Conservation (phyloP, 2,797 vertebrate species). For the Lepidocolaptes lacrymiger region DNA sequence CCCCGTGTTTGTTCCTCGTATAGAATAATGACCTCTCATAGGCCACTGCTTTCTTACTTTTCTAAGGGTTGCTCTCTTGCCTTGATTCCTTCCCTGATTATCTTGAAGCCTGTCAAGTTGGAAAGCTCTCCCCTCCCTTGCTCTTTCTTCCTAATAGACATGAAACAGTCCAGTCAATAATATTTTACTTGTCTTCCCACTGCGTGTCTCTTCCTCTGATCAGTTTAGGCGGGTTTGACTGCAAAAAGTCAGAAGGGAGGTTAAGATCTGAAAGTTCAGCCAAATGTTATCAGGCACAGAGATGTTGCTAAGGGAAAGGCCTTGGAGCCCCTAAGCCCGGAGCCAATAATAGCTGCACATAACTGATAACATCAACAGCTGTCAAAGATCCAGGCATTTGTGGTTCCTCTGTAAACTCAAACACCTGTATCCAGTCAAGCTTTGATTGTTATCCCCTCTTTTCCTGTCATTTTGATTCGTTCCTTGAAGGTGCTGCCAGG, state of each 20-base stretch:
- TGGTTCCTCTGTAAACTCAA: constrained; percentile 92
- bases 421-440: constrained; percentile 97
- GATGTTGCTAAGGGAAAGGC: constrained; percentile 88
- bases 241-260: constrained; percentile 91
- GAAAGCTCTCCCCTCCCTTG: constrained; percentile 72
- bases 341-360: constrained; percentile 86
- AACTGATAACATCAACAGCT: constrained; percentile 93
- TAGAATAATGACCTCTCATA: constrained; percentile 73
- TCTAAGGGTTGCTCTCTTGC: constrained; percentile 77
- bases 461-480: constrained; percentile 88
- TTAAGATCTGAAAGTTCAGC: constrained; percentile 97
- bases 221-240: constrained; percentile 84
- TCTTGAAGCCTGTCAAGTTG: constrained; percentile 87
- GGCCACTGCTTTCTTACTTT: constrained; percentile 70
- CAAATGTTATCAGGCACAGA: constrained; percentile 96
- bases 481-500: constrained; percentile 91
- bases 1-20: constrained; percentile 68
- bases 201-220: constrained; percentile 81
- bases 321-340: constrained; percentile 80
- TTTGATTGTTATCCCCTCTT: constrained; percentile 92
- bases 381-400: constrained; percentile 89
- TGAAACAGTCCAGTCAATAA: constrained; percentile 86
- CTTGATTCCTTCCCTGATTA: constrained; percentile 86
- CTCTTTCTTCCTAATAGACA: constrained; percentile 85
- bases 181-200: constrained; percentile 84